These are phyloP conservation scores for Cremastinae sp. DNA, from an alignment of 2,888 invertebrate species.

Conservation along the genomic window DNA sequence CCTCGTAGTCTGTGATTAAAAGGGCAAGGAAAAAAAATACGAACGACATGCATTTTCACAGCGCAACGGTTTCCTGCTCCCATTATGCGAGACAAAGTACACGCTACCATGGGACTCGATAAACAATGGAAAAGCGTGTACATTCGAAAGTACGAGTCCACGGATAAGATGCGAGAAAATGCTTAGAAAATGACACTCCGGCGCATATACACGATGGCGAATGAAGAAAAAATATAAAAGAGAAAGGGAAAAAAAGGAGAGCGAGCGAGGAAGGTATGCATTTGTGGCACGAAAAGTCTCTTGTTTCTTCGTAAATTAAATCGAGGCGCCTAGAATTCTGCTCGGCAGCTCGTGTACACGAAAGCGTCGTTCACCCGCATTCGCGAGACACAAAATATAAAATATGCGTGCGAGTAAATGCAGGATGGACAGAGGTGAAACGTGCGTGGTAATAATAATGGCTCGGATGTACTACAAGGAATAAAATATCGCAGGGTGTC, in stretches of 20 bases:
- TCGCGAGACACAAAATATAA: constrained; percentile 33
- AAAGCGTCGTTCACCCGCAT: constrained; percentile 27
- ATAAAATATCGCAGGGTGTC: constrained; percentile 48
- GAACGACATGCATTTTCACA: constrained; percentile 2
- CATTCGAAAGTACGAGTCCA: neutral
- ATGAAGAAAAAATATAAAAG: constrained; percentile 3
- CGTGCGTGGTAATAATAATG: constrained; percentile 52
- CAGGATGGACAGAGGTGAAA: constrained; percentile 48
- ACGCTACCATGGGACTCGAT: neutral
- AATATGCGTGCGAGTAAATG: constrained; percentile 45
- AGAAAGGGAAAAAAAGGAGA: too few species aligned
- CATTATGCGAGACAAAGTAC: constrained; percentile 11
- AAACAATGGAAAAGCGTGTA: constrained; percentile 9
- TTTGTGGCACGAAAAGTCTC: too few species aligned
- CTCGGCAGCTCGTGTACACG: constrained; percentile 14
- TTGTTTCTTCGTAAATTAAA: neutral
- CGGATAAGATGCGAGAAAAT: neutral
- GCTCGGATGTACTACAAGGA: constrained; percentile 30
- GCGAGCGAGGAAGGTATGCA: too few species aligned
- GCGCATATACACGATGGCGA: constrained; percentile 7
- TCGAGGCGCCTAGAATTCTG: constrained; percentile 5
- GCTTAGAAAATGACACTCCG: constrained; percentile 1
- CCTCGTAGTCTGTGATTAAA: too few species aligned
- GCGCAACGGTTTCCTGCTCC: constrained; percentile 6
- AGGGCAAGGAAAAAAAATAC: too few species aligned